Evolutionary conservation across 2,113 vertebrate genomes (phyloP).

Genomic region (Saguinus imperator): DNA sequence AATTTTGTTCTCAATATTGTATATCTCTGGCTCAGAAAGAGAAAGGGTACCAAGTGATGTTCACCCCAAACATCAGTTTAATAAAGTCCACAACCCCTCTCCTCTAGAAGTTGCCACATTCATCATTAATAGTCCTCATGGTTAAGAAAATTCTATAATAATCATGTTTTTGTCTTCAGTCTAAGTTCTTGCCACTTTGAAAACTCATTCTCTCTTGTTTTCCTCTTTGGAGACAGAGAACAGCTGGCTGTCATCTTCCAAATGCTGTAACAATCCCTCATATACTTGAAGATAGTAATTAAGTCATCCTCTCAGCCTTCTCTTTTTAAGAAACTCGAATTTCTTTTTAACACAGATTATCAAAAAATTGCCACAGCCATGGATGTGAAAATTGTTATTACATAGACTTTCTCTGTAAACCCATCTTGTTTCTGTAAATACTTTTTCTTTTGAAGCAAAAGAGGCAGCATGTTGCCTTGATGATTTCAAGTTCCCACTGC

Average conservation of each 20-base stretch:
- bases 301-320: slow-evolving; percentile 70
- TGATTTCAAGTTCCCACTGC: not conserved
- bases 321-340: slow-evolving; percentile 62
- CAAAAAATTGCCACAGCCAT: slow-evolving; percentile 54
- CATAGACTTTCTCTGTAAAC: slow-evolving; percentile 2
- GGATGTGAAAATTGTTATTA: slow-evolving; percentile 54
- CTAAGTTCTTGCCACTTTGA: slow-evolving; percentile 52
- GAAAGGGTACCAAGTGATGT: not conserved
- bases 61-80: not conserved
- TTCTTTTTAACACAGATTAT: slow-evolving; percentile 74
- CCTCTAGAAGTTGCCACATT: not conserved
- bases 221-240: slow-evolving; percentile 69
- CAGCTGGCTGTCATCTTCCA: slow-evolving; percentile 77
- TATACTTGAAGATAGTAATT: slow-evolving; percentile 75
- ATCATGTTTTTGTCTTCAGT: slow-evolving; percentile 26
- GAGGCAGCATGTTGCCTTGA: not conserved
- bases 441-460: not conserved
- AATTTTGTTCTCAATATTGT: not conserved
- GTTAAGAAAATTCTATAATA: slow-evolving; percentile 39
- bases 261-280: slow-evolving; percentile 71
- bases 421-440: slow-evolving; percentile 19
- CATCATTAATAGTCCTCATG: not conserved
- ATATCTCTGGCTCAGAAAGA: not conserved
- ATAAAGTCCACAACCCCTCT: not conserved
- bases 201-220: slow-evolving; percentile 73